phyloP scores from a whole-genome alignment of 2,888 invertebrate species.

The Epinotia ramella region DNA sequence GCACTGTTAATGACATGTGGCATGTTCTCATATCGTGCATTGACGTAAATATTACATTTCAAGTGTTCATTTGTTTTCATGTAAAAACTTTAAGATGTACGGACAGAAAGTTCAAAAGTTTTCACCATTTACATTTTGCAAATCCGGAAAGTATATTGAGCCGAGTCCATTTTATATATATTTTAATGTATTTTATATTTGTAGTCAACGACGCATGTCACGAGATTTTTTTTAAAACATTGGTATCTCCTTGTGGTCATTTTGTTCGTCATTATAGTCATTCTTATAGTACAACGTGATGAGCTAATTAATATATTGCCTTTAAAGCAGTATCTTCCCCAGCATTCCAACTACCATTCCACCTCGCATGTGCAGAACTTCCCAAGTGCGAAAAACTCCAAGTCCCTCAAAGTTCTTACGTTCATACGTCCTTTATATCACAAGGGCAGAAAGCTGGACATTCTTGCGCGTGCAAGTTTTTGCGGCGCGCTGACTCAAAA shows the following conservation, averaged over 20 bases:
- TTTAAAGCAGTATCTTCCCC: constrained; percentile 3
- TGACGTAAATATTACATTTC: too few species aligned
- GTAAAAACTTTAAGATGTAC: too few species aligned
- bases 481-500: constrained; percentile 66
- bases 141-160: too few species aligned
- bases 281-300: neutral
- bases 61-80: too few species aligned
- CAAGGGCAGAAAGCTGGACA: constrained; percentile 48
- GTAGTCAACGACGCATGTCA: neutral
- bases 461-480: constrained; percentile 72
- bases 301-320: constrained; percentile 17
- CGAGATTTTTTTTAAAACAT: too few species aligned
- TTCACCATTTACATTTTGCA: too few species aligned
- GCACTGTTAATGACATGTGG: too few species aligned
- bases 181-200: neutral
- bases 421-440: neutral
- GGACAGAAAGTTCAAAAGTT: too few species aligned
- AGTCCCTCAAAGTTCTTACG: neutral
- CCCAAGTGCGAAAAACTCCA: neutral
- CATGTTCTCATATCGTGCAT: too few species aligned
- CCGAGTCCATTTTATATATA: too few species aligned
- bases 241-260: neutral
- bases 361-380: neutral
- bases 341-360: constrained; percentile 9
- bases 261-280: neutral